phyloP scores from a whole-genome alignment of 2,888 invertebrate species.

The Hirtodrosophila duncani region DNA sequence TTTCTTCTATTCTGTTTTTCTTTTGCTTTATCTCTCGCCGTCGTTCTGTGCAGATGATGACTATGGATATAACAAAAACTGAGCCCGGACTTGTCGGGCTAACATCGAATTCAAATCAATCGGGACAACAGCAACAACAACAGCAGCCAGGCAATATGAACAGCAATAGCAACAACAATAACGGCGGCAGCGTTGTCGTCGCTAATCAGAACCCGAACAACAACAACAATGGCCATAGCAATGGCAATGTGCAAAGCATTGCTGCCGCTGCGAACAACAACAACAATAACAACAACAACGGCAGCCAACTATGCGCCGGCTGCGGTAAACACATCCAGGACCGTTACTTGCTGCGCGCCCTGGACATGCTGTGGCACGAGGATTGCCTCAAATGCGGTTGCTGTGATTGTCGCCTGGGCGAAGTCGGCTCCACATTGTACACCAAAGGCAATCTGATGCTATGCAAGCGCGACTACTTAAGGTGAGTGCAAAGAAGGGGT shows the following conservation, averaged over 20 bases:
- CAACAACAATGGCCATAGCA: conserved; percentile 47
- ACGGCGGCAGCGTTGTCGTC: too few relatives aligned
- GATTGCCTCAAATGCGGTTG: conserved; percentile 98
- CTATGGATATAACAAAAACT: conserved; percentile 93
- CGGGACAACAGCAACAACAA: conserved; percentile 31
- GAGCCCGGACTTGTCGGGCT: conserved; percentile 80
- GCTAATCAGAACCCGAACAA: conserved; percentile 46
- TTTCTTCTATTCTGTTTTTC: too few relatives aligned
- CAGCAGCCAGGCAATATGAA: conserved; percentile 43
- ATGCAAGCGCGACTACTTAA: conserved; percentile 96
- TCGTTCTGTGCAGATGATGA: conserved; percentile 81
- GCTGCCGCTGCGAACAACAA: conserved; percentile 65
- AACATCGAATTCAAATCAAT: conserved; percentile 70
- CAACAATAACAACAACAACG: conserved; percentile 74
- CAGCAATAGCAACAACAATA: conserved; percentile 34
- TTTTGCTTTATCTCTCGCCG: too few relatives aligned
- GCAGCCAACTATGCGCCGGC: conserved; percentile 91
- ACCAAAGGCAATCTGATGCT: conserved; percentile 96
- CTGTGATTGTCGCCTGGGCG: conserved; percentile 97
- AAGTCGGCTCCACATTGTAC: conserved; percentile 96
- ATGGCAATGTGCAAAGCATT: conserved; percentile 63
- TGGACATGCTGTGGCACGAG: conserved; percentile 98
- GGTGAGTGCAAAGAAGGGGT: conserved; percentile 80
- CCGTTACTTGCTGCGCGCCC: conserved; percentile 91
- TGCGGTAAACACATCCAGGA: conserved; percentile 97